These are phyloP conservation scores for Drosophila anomelani DNA, from an alignment of 2,888 invertebrate genomes.

Conservation along the genomic window DNA sequence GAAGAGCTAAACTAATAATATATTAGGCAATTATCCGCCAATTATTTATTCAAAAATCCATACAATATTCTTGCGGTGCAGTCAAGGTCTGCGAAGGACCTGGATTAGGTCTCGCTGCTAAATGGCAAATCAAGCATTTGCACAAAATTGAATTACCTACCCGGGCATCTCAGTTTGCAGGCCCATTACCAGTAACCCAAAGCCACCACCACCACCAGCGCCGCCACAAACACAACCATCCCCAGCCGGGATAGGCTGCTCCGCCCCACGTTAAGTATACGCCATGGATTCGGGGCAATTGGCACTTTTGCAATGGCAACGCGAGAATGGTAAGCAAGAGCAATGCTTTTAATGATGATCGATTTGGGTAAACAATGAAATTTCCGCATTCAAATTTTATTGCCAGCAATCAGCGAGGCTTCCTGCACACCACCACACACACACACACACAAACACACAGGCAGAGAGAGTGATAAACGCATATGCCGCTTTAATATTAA, in stretches of 20 bases:
- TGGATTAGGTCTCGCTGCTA: constrained; percentile 41
- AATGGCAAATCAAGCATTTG: constrained; percentile 61
- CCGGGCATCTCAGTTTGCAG: constrained; percentile 37
- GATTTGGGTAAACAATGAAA: constrained; percentile 78
- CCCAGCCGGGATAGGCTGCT: constrained; percentile 4
- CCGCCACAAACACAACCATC: constrained; percentile 2
- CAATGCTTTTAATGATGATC: constrained; percentile 77
- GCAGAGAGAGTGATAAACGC: constrained; percentile 16
- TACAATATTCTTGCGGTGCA: constrained; percentile 8
- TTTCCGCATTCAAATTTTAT: constrained; percentile 79
- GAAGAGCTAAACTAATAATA: background rate
- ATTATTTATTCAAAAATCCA: too few species aligned
- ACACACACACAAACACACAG: background rate
- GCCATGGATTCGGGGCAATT: constrained; percentile 72
- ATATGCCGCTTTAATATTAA: constrained; percentile 65
- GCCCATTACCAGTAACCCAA: constrained; percentile 31
- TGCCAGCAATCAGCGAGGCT: constrained; percentile 68
- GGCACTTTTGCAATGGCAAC: constrained; percentile 61
- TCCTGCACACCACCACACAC: constrained; percentile 45
- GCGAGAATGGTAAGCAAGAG: constrained; percentile 52
- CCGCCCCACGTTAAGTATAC: constrained; percentile 67
- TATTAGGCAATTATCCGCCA: background rate
- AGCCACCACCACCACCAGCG: background rate
- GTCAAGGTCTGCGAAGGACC: constrained; percentile 30
- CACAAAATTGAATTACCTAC: constrained; percentile 63